Evolutionary conservation across 2,797 vertebrate genomes (phyloP).

Genomic region (Lithobates pipiens): DNA sequence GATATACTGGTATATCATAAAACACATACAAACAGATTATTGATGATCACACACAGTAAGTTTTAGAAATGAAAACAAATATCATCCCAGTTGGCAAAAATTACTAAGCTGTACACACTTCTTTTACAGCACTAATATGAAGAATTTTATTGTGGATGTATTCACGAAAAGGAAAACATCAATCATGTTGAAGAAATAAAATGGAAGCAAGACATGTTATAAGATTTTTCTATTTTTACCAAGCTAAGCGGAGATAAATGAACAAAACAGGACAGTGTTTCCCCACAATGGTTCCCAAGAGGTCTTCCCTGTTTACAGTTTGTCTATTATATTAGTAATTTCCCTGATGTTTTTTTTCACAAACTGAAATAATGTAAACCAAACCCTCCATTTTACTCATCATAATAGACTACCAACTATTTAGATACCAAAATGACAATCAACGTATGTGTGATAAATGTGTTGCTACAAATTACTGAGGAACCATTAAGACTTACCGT

Average conservation of each 20-base stretch:
- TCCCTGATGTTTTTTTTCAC: neutral
- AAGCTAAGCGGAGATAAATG: conserved; percentile 20
- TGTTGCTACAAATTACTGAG: too few species aligned
- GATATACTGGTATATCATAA: too few species aligned
- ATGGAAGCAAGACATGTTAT: conserved; percentile 10
- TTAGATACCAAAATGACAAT: too few species aligned
- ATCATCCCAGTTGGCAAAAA: too few species aligned
- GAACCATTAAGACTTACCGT: too few species aligned
- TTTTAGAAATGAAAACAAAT: too few species aligned
- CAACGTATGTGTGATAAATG: too few species aligned
- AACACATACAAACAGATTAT: too few species aligned
- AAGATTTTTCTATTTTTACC: conserved; percentile 32
- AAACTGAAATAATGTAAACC: neutral
- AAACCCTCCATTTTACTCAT: too few species aligned
- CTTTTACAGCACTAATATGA: conserved; percentile 9
- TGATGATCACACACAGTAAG: too few species aligned
- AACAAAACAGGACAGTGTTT: neutral
- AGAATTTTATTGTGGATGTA: conserved; percentile 7
- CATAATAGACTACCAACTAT: too few species aligned
- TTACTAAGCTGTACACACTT: too few species aligned
- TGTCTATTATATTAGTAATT: neutral
- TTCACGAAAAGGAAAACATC: conserved; percentile 1
- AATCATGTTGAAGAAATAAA: conserved; percentile 16
- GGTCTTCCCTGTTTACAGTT: neutral
- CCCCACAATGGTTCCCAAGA: conserved; percentile 13